Base-by-base conservation (phyloP, 1,140 invertebrate species). In the Microplitis demolitor region DNA sequence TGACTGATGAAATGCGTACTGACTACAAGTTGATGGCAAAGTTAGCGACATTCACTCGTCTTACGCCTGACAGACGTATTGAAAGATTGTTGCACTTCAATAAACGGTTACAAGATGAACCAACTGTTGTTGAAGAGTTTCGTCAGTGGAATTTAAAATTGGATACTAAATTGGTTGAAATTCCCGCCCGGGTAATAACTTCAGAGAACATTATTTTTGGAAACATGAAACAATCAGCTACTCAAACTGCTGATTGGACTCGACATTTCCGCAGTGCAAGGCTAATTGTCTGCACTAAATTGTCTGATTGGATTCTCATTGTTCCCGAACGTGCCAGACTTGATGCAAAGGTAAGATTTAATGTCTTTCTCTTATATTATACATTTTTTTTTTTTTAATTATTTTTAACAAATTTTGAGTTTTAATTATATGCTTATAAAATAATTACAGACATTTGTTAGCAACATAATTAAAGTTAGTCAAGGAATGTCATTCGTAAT, bases 11-110 rank as follows among this genome's bases (percentile, higher is more conserved):
- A 0, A 91, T 92, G 91, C 83, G 89, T 0, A 80, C 77, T 1
- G 87, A 92, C 79, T 89, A 88, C 73, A 80, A 76, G 62, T 82
- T 94, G 0, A 95, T 94, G 93, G 80, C 83, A 13, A 84, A 89
- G 0, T 81, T 94, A 58, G 85, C 89, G 0, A 78, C 84, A 0
- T 88, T 93, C 76, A 95, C 93, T 0, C 87, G 93, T n/a, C 87
- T 94, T 4, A 87, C 84, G 14, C 92, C 93, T 0, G 78, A 80
- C 3, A 73, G 76, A 1, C 85, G 93, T 11, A 91, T 93, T 3
- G 78, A 90, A 3, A 91, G 91, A 76, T 82, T 94, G 11, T 61
- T 89, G 0, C 45, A 72, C 0, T 94, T 94, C 73, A 91, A 91
- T 69, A 74, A 78, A 4, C 85, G 92, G 0, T 78, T 94, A 3